Evolutionary conservation across 2,113 vertebrate genomes (phyloP), one percentile per base, ranked within the genome.

Genomic region (Anoplopoma fimbria): DNA sequence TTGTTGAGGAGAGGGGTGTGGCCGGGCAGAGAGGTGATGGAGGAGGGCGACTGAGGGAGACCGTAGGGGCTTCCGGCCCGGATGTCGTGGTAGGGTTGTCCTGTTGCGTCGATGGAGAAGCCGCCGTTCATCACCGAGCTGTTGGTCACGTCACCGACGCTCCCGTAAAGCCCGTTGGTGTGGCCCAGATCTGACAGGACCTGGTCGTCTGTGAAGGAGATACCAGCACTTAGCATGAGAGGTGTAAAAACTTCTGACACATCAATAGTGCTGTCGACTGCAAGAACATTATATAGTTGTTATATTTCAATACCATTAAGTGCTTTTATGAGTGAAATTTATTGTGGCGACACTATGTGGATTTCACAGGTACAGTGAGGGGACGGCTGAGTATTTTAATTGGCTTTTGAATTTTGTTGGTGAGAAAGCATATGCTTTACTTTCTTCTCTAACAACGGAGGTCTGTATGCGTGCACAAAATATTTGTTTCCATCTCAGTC

Each of bases 131-230:
- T 93, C 92, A 97, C 94, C 79, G 93, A 96, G 79, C 95, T 94
- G 31, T 93, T 94, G 38, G 97, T 95, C 90, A 96, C 93, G 29
- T 99, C 98, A 2, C 96, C 96, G 47, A 96, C 95, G 12, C 95
- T 96, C 82, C 96, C 94, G n/a, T 97, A 99, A 61, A 98, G 96
- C 82, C 97, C 94, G 81, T 96, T 97, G 89, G 94, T 90, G 91
- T 97, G 98, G 90, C 98, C 94, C 19, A 99, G 96, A 86, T 99
- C 98, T 9, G 98, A 97, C 92, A 99, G 96, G 89, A 99, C 98
- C 91, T 99, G 98, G 69, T 99, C 98, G 51, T 99, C 98, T 99
- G 96, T 14, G 89, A 62, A 88, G 83, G 92, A 90, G 93, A 89
- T 23, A 78, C 7, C 60, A 49, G 67, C 75, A 83, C 75, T 91